Percentiles rank a stretch among this genome's conserved stretches.
Evolutionary conservation across 2,113 vertebrate genomes (phyloP).

Genomic region (pig (Sus scrofa)): T2T-Sscrofa CM000824.6:107307001-107307500

Average conservation of each 20-base stretch:
- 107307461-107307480: too few relatives aligned
- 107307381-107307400: too few relatives aligned
- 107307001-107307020: not conserved
- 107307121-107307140: not conserved
- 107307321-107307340: not conserved
- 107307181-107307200: not conserved
- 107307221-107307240: not conserved
- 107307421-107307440: too few relatives aligned
- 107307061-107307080: not conserved
- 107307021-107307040: fast-evolving
- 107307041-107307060: not conserved
- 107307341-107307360: not conserved
- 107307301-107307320: not conserved
- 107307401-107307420: too few relatives aligned
- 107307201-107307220: not conserved
- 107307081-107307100: not conserved
- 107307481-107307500: too few relatives aligned
- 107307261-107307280: not conserved
- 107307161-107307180: not conserved
- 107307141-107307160: not conserved
- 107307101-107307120: not conserved
- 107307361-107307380: too few relatives aligned
- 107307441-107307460: too few relatives aligned
- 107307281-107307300: not conserved
- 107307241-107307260: not conserved